phyloP scores from a whole-genome alignment of 2,113 vertebrate genomes.

The Actinemys pallida region DNA sequence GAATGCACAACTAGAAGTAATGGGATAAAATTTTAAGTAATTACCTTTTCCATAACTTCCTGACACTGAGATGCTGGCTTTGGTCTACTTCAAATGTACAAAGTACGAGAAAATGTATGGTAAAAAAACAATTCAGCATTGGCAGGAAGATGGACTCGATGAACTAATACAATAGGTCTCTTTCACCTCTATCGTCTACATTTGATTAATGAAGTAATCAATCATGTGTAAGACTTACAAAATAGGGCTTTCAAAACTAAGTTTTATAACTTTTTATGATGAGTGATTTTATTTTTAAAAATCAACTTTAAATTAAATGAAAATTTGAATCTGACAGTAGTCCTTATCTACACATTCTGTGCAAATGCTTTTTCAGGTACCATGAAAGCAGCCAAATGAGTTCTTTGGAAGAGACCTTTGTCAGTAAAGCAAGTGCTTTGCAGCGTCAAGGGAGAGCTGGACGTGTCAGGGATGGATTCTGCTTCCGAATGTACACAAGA shows the following conservation, averaged over 20 bases:
- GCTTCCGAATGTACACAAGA: slow-evolving; percentile 93
- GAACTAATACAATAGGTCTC: not conserved
- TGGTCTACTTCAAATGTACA: not conserved
- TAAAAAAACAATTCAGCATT: not conserved
- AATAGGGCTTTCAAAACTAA: not conserved
- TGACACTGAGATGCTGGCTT: not conserved
- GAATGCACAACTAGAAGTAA: not conserved
- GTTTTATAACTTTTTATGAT: not conserved
- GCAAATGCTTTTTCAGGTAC: slow-evolving; percentile 82
- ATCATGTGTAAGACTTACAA: not conserved
- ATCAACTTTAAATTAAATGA: not conserved
- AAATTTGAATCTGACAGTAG: not conserved
- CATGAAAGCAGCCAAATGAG: slow-evolving; percentile 99
- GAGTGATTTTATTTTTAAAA: not conserved
- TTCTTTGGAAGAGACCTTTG: slow-evolving; percentile 95
- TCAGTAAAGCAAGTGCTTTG: slow-evolving; percentile 97
- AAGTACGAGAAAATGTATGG: rapidly evolving
- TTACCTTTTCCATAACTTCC: not conserved
- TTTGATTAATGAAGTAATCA: not conserved
- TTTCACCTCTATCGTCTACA: not conserved
- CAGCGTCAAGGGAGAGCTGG: slow-evolving; percentile 97
- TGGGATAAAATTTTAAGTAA: not conserved
- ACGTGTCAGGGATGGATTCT: slow-evolving; percentile 91
- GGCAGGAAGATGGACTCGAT: not conserved
- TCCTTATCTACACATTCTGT: not conserved